phyloP scores from a whole-genome alignment of 1,140 invertebrate genomes.

The Pinna nobilis region DNA sequence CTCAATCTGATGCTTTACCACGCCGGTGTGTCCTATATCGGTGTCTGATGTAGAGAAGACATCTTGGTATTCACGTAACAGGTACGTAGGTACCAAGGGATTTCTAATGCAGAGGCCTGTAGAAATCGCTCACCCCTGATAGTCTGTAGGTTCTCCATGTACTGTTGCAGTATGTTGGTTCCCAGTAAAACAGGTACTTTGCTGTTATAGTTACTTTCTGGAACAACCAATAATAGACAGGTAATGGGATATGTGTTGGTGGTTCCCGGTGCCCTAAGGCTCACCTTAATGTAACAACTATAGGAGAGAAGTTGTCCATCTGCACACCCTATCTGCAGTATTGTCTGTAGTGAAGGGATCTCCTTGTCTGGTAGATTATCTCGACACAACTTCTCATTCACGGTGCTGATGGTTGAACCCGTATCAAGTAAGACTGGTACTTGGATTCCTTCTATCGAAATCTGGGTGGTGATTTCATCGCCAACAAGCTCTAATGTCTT shows the following conservation, averaged over 20 bases:
- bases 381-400: neutral
- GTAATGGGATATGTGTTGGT: neutral
- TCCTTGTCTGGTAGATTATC: neutral
- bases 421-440: slow-evolving; percentile 4
- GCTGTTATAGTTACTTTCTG: slow-evolving; percentile 19
- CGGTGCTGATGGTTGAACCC: slow-evolving; percentile 9
- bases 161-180: slow-evolving; percentile 11
- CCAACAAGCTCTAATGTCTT: neutral
- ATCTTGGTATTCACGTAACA: neutral
- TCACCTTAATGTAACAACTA: slow-evolving; percentile 18
- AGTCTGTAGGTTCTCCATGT: neutral
- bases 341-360: neutral
- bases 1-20: slow-evolving; percentile 22
- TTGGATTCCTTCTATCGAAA: neutral
- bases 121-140: slow-evolving; percentile 8
- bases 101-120: slow-evolving; percentile 15
- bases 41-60: slow-evolving; percentile 8
- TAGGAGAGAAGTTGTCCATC: slow-evolving; percentile 28
- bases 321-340: slow-evolving; percentile 27
- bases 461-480: neutral
- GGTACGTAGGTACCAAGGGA: slow-evolving; percentile 24
- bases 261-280: neutral
- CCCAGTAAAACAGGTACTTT: slow-evolving; percentile 26
- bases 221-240: slow-evolving; percentile 5
- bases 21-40: slow-evolving; percentile 4